phyloP scores from a whole-genome alignment of 2,113 vertebrate species.

The Ceratotherium simum region DNA sequence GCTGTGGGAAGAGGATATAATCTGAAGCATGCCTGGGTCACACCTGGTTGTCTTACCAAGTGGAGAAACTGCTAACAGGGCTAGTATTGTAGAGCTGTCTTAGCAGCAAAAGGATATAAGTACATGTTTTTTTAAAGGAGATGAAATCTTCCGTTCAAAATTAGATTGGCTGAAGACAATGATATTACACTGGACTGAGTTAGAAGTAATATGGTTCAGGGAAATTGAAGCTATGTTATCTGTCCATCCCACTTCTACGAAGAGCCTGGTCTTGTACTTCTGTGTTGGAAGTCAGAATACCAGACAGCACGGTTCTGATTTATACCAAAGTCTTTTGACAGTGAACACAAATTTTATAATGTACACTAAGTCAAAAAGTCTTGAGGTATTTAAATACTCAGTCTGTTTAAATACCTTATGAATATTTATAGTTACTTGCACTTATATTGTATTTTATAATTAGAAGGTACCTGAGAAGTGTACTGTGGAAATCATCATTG shows the following conservation, averaged over 20 bases:
- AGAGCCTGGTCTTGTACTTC: neutral
- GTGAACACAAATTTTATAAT: slow-evolving; percentile 27
- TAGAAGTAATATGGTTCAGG: neutral
- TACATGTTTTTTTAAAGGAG: neutral
- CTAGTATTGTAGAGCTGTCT: slow-evolving; percentile 47
- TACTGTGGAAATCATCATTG: neutral
- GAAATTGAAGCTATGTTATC: neutral
- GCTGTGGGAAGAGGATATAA: slow-evolving; percentile 80
- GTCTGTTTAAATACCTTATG: slow-evolving; percentile 36
- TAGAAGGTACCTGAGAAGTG: neutral
- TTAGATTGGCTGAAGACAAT: neutral
- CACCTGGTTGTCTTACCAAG: slow-evolving; percentile 77
- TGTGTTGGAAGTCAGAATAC: neutral
- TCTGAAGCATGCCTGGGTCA: slow-evolving; percentile 77
- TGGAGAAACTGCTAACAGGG: slow-evolving; percentile 79
- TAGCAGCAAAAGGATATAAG: neutral
- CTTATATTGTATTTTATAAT: slow-evolving; percentile 12
- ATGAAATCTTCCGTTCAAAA: slow-evolving; percentile 47
- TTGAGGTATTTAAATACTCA: neutral
- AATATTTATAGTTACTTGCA: slow-evolving; percentile 43
- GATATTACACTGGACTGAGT: neutral
- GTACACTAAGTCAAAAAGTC: slow-evolving; percentile 31
- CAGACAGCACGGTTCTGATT: slow-evolving; percentile 10
- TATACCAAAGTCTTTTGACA: neutral
- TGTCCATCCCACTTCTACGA: neutral